These are phyloP conservation scores for Asarcornis scutulata DNA, from an alignment of 2,113 vertebrate genomes.

Conservation along the genomic window DNA sequence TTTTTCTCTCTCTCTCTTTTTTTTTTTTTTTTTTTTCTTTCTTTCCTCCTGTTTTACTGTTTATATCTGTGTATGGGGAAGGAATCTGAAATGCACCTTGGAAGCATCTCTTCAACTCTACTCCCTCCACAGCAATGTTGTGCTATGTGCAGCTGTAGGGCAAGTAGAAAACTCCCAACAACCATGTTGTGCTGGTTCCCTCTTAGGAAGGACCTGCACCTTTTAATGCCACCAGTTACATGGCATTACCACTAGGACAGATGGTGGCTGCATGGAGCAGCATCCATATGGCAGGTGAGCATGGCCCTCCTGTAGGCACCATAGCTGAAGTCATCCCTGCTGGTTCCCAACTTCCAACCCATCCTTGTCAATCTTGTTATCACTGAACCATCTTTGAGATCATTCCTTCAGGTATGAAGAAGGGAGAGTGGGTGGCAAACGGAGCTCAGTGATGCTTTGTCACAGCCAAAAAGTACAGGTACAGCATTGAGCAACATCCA, in stretches of 20 bases:
- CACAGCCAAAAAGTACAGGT: not conserved
- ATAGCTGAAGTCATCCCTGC: not conserved
- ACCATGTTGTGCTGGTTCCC: not conserved
- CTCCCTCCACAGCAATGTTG: not conserved
- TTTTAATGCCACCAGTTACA: not conserved
- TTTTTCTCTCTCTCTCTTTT: too few species aligned
- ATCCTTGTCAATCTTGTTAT: rapidly evolving
- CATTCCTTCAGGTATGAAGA: not conserved
- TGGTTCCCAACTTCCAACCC: not conserved
- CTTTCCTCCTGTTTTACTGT: not conserved
- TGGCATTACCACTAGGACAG: not conserved
- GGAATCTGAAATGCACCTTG: not conserved
- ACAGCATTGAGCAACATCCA: not conserved
- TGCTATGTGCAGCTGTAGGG: not conserved
- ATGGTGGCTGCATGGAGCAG: not conserved
- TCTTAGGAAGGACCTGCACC: not conserved
- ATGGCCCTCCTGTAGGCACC: rapidly evolving
- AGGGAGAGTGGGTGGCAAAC: not conserved
- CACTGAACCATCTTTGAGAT: not conserved
- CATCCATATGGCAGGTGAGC: not conserved
- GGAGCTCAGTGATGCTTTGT: not conserved
- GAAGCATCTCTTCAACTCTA: not conserved
- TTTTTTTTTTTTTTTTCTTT: not conserved
- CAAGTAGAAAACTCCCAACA: not conserved
- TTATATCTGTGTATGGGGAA: not conserved